Percentiles rank a stretch among this genome's conserved stretches.
phyloP scores from a whole-genome alignment of 1,140 invertebrate genomes.

The Eciton burchellii region DNA sequence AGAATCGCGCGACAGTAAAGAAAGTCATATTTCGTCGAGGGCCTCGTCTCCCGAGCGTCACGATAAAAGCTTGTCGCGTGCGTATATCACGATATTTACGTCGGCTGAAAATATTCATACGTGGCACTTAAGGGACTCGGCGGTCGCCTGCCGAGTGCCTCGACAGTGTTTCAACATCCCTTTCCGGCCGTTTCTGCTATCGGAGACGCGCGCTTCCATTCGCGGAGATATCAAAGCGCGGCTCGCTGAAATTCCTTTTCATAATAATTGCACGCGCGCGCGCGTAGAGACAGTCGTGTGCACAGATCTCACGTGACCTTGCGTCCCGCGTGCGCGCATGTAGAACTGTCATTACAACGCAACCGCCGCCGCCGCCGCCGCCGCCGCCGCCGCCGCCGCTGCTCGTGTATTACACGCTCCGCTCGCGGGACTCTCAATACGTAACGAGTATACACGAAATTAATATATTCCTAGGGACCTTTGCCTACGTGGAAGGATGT shows the following conservation, averaged over 20 bases:
- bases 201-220: neutral
- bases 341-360: slow-evolving; percentile 74
- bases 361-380: slow-evolving; percentile 65
- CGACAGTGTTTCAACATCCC: neutral
- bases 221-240: neutral
- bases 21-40: neutral
- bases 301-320: slow-evolving; percentile 65
- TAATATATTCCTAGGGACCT: slow-evolving; percentile 75
- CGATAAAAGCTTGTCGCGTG: neutral
- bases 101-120: neutral
- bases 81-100: neutral
- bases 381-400: slow-evolving; percentile 65
- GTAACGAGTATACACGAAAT: slow-evolving; percentile 81
- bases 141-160: neutral
- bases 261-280: neutral
- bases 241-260: slow-evolving; percentile 50
- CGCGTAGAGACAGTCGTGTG: too few relatives aligned
- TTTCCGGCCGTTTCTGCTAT: neutral
- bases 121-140: neutral
- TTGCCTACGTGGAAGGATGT: slow-evolving; percentile 67
- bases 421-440: slow-evolving; percentile 70
- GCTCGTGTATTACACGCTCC: slow-evolving; percentile 67
- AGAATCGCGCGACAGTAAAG: neutral
- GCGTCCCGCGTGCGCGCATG: slow-evolving; percentile 58
- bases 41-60: neutral